phyloP scores from a whole-genome alignment of 1,140 invertebrate genomes.

The Zaprionus gabonicus region DNA sequence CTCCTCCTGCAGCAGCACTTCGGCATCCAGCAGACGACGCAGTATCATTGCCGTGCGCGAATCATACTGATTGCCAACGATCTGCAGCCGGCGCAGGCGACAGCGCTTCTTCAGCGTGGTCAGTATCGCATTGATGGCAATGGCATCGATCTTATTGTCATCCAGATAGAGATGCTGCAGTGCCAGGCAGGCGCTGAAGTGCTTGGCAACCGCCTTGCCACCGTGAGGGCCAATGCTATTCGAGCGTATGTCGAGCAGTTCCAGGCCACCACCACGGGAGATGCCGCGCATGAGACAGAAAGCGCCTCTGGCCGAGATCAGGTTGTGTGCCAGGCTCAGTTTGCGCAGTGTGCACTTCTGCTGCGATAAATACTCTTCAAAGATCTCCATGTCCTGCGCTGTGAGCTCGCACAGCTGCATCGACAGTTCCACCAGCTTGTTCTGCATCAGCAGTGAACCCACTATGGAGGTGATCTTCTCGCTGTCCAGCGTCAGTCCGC shows the following conservation, averaged over 20 bases:
- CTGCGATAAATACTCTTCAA: slow-evolving; percentile 58
- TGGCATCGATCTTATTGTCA: slow-evolving; percentile 53
- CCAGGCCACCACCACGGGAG: slow-evolving; percentile 25
- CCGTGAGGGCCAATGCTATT: slow-evolving; percentile 69
- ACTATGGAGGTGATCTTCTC: slow-evolving; percentile 64
- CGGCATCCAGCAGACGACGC: slow-evolving; percentile 57
- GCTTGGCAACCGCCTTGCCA: slow-evolving; percentile 62
- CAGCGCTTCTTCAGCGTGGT: slow-evolving; percentile 61
- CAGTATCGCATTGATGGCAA: slow-evolving; percentile 56
- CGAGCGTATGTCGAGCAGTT: slow-evolving; percentile 59
- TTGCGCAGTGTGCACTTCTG: slow-evolving; percentile 22
- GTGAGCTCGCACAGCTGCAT: slow-evolving; percentile 64
- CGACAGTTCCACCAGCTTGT: slow-evolving; percentile 50
- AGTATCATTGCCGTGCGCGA: slow-evolving; percentile 54
- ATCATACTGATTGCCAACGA: slow-evolving; percentile 67
- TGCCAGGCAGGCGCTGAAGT: slow-evolving; percentile 49
- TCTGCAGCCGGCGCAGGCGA: slow-evolving; percentile 40
- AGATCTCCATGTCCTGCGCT: slow-evolving; percentile 66
- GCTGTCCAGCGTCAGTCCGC: slow-evolving; percentile 53
- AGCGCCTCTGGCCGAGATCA: slow-evolving; percentile 61
- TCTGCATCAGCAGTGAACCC: slow-evolving; percentile 67
- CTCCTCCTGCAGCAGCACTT: slow-evolving; percentile 51
- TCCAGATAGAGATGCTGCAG: slow-evolving; percentile 54
- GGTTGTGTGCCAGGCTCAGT: slow-evolving; percentile 59
- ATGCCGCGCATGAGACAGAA: slow-evolving; percentile 57